A percentile compares a stretch with the other conserved stretches of the same genome.
Evolutionary conservation across 2,888 invertebrate species (phyloP).

Genomic region (Stegana nigrithorax): DNA sequence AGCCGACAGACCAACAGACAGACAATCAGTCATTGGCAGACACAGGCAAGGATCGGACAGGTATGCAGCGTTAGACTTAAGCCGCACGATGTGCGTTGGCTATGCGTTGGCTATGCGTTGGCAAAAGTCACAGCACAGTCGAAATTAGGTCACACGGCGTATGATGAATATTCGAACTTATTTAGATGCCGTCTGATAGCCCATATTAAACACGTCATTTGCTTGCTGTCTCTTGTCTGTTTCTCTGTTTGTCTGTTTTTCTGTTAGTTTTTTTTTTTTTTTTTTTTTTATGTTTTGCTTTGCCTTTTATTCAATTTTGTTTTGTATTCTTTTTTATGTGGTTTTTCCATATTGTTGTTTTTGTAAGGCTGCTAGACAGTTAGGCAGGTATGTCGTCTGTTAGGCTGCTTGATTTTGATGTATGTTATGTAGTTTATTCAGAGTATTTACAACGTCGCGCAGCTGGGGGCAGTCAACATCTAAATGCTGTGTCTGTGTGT

Average conservation of each 20-base stretch:
- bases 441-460: too few species aligned
- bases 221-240: too few species aligned
- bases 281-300: neutral
- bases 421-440: too few species aligned
- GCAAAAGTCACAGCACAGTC: neutral
- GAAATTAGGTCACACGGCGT: conserved; percentile 41
- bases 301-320: neutral
- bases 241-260: too few species aligned
- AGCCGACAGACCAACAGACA: neutral
- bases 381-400: too few species aligned
- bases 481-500: too few species aligned
- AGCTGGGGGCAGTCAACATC: too few species aligned
- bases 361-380: too few species aligned
- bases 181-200: too few species aligned
- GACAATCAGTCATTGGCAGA: neutral
- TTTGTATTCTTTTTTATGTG: neutral
- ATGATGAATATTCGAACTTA: conserved; percentile 34
- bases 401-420: too few species aligned
- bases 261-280: neutral
- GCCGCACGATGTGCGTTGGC: neutral
- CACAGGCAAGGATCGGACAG: neutral
- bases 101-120: neutral
- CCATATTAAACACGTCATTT: too few species aligned
- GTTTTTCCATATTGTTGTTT: too few species aligned
- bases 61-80: neutral